Percentiles rank a stretch among this genome's conserved stretches.
These are phyloP conservation scores for Plagodis dolabraria DNA, from an alignment of 2,888 invertebrate genomes.

Conservation along the genomic window DNA sequence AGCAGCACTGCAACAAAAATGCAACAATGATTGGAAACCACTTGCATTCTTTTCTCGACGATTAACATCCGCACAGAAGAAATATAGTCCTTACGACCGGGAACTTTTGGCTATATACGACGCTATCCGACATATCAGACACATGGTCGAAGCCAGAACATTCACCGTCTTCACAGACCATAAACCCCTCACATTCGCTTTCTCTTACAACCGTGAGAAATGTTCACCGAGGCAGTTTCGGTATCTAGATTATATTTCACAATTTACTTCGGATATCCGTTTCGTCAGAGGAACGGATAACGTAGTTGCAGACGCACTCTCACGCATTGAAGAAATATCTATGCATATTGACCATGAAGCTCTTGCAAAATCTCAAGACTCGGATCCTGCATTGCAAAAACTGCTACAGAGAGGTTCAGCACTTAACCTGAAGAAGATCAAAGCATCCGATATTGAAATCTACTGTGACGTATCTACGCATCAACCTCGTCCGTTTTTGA, in stretches of 20 bases:
- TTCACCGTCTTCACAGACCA: too few species aligned
- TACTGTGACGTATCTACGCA: conserved; percentile 40
- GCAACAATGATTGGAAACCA: conserved; percentile 2
- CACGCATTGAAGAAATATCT: conserved; percentile 36
- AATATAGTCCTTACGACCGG: conserved; percentile 51
- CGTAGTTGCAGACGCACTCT: conserved; percentile 44
- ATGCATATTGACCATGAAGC: conserved; percentile 13
- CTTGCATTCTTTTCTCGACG: conserved; percentile 7
- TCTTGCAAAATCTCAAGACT: conserved; percentile 29
- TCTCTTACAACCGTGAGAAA: conserved; percentile 40
- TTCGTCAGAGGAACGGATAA: conserved; percentile 37
- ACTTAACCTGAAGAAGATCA: not conserved
- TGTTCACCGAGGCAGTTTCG: too few species aligned
- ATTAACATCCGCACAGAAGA: conserved; percentile 16
- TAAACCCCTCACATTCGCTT: conserved; percentile 48
- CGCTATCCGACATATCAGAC: conserved; percentile 17
- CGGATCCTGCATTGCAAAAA: conserved; percentile 28
- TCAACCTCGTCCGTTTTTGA: conserved; percentile 37
- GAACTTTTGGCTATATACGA: conserved; percentile 54
- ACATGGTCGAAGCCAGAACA: too few species aligned
- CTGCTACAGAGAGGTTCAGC: conserved; percentile 16
- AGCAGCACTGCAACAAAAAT: not conserved
- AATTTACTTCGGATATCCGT: conserved; percentile 37
- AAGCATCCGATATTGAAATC: conserved; percentile 31
- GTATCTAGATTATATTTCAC: conserved; percentile 35